Base-by-base conservation (phyloP, 2,888 invertebrate genomes). In the Acanthosepion esculentum region DNA sequence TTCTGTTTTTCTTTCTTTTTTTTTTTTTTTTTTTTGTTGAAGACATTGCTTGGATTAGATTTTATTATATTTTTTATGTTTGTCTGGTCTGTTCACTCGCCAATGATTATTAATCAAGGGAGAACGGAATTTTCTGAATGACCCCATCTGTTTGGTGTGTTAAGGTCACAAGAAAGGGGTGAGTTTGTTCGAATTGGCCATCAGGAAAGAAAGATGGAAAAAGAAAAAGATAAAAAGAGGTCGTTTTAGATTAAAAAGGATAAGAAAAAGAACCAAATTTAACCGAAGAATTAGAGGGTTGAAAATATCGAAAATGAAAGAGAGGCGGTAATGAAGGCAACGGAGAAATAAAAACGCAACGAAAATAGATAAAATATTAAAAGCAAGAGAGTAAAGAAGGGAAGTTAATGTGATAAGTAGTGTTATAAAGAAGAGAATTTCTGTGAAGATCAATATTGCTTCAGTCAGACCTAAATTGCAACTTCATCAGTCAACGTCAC, bases 31-130 rank as follows among this genome's bases (percentile, higher is more conserved):
- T 33, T 78, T 4, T 15, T 33, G 78, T 78, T n/a, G 78, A 78
- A 78, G n/a, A n/a, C 78, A 78, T 78, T 78, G 78, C n/a, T n/a
- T 78, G n/a, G 78, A 78, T 78, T n/a, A 78, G n/a, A 78, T 78
- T 78, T 78, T 78, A 78, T 78, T n/a, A 78, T 78, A 15, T n/a
- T 78, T 78, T 78, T 78, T 78, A n/a, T 78, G 78, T n/a, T 78
- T 78, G 78, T 78, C 78, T 78, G 78, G n/a, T 78, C n/a, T 78
- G n/a, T 78, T 78, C 78, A 78, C 78, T 78, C 78, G 5, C 78
- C n/a, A 78, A n/a, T 78, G 78, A 78, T 78, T 78, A 78, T 78
- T 78, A 78, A 78, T 78, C 78, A 78, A 78, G 78, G 78, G 33
- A n/a, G 78, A n/a, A n/a, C 78, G 12, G 78, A 78, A 78, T 78